phyloP scores from a whole-genome alignment of 2,888 invertebrate species.

The Aquatica leii region DNA sequence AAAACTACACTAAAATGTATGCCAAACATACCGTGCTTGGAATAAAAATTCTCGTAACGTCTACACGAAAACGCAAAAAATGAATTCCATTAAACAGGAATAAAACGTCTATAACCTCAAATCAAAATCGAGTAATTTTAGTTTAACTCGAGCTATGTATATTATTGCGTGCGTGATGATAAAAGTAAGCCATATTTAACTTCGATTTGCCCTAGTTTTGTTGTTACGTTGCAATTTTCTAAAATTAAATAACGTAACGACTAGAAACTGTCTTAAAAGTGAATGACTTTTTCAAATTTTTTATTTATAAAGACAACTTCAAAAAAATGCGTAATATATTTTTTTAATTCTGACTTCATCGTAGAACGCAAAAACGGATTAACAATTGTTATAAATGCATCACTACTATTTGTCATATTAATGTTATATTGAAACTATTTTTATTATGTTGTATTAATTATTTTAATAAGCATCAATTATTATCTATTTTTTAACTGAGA shows the following conservation, averaged over 20 bases:
- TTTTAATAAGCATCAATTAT: too few species aligned
- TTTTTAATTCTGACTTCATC: too few species aligned
- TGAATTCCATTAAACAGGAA: neutral
- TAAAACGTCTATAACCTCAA: constrained; percentile 6
- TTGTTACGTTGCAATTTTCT: constrained; percentile 7
- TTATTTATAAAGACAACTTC: neutral
- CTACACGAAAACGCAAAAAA: constrained; percentile 8
- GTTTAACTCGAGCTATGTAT: constrained; percentile 1
- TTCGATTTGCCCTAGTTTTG: constrained; percentile 8
- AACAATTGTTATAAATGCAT: too few species aligned
- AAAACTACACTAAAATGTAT: too few species aligned
- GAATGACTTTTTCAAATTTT: neutral
- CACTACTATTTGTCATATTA: too few species aligned
- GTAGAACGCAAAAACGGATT: too few species aligned
- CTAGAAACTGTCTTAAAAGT: neutral
- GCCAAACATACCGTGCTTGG: too few species aligned
- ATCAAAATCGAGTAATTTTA: constrained; percentile 1
- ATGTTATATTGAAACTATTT: too few species aligned
- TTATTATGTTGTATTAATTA: too few species aligned
- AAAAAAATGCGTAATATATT: too few species aligned
- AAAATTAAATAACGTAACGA: constrained; percentile 2
- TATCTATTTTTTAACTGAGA: too few species aligned
- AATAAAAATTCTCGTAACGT: too few species aligned
- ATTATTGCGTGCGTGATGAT: constrained; percentile 11
- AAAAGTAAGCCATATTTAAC: constrained; percentile 11